phyloP scores from a whole-genome alignment of 64 coral and sea anemone genomes.

The Actinia equina region DNA sequence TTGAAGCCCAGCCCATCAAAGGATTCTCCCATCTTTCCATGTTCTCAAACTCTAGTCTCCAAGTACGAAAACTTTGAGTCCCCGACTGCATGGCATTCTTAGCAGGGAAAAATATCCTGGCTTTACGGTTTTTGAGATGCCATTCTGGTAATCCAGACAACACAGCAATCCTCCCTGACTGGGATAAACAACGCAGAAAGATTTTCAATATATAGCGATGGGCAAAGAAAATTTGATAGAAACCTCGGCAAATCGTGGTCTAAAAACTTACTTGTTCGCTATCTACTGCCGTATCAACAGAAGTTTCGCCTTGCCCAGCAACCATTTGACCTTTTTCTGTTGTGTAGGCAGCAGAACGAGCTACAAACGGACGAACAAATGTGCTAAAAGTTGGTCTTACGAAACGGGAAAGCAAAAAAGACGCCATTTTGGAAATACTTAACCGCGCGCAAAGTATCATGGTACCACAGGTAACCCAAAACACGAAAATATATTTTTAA shows the following conservation, averaged over 20 bases:
- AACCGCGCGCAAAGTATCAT: background rate
- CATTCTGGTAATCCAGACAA: constrained; percentile 90
- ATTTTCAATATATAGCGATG: too few relatives aligned
- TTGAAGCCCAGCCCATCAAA: constrained; percentile 98
- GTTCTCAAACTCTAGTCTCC: constrained; percentile 84
- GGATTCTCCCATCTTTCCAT: constrained; percentile 98
- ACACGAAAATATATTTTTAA: too few relatives aligned
- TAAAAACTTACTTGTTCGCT: constrained; percentile 35
- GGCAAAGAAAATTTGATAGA: background rate
- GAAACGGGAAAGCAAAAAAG: background rate
- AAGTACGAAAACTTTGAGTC: constrained; percentile 72
- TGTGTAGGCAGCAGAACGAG: constrained; percentile 1
- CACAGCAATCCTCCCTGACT: constrained; percentile 62
- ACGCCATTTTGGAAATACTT: constrained; percentile 20
- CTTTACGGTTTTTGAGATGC: constrained; percentile 88
- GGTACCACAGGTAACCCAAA: constrained; percentile 22
- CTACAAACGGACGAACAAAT: background rate
- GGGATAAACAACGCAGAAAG: background rate
- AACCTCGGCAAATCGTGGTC: too few relatives aligned
- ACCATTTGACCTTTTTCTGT: constrained; percentile 8
- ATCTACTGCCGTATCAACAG: constrained; percentile 29
- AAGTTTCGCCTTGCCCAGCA: constrained; percentile 25
- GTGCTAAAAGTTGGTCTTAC: background rate
- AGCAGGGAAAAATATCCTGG: constrained; percentile 77
- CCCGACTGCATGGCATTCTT: constrained; percentile 96